Evolutionary conservation across 1,140 invertebrate genomes (phyloP).

Genomic region (Glomeris maerens): DNA sequence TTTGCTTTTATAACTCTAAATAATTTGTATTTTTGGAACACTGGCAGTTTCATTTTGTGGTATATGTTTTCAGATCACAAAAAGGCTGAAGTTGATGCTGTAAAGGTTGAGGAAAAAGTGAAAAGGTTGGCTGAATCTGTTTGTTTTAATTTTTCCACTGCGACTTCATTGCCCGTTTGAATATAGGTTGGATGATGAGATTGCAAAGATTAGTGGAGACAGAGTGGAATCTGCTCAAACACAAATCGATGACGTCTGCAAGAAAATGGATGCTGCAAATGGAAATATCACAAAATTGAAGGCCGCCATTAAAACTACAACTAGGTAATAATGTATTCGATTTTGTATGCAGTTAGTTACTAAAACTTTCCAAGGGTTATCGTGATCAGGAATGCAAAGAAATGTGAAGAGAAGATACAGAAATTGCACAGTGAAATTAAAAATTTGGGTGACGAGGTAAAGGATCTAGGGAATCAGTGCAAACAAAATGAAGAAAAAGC

Average conservation of each 20-base stretch:
- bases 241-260: conserved; percentile 47
- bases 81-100: conserved; percentile 42
- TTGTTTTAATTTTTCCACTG: neutral
- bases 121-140: conserved; percentile 33
- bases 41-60: no score
- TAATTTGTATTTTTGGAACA: no score
- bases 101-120: conserved; percentile 43
- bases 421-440: conserved; percentile 53
- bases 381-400: conserved; percentile 51
- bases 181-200: conserved; percentile 43
- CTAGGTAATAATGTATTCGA: conserved; percentile 38
- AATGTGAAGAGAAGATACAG: conserved; percentile 50
- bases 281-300: conserved; percentile 56
- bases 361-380: no score
- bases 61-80: no score
- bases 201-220: conserved; percentile 54
- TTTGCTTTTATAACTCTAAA: no score
- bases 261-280: conserved; percentile 52
- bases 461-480: conserved; percentile 24
- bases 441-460: conserved; percentile 33
- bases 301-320: conserved; percentile 67
- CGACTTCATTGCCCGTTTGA: conserved; percentile 6
- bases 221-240: conserved; percentile 56
- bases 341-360: conserved; percentile 11
- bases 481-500: conserved; percentile 28